Conservation (phyloP, 2,797 vertebrate genomes). For the Ptychadena robeensis region DNA sequence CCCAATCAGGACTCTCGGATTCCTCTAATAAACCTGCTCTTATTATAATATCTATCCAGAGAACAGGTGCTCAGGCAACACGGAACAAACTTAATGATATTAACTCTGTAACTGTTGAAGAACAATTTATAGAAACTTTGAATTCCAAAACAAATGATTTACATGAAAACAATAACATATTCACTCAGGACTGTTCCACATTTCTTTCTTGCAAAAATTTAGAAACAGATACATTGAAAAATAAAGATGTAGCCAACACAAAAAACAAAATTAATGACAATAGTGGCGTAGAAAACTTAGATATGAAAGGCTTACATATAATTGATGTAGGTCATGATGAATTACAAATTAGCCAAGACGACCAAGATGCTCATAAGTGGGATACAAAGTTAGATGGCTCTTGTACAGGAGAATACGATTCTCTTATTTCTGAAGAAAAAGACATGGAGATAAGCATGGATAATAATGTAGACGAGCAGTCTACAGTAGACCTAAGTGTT, state of each 20-base stretch:
- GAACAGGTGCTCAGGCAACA: conserved; percentile 65
- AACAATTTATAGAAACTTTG: not conserved
- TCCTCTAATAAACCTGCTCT: conserved; percentile 50
- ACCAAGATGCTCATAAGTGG: not conserved
- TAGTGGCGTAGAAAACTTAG: not conserved
- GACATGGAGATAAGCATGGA: not conserved
- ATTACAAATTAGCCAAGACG: conserved; percentile 3
- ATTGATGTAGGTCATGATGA: not conserved
- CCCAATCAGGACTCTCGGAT: not conserved
- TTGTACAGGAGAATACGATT: not conserved
- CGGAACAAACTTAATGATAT: conserved; percentile 32
- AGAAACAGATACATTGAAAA: not conserved
- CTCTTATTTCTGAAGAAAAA: not conserved
- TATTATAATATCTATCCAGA: conserved; percentile 65
- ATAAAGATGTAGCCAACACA: not conserved
- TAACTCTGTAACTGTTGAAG: not conserved
- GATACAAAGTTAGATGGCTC: not conserved
- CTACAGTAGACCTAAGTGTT: not conserved
- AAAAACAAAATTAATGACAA: conserved; percentile 1
- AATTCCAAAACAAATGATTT: not conserved
- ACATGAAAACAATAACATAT: not conserved
- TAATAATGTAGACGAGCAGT: not conserved
- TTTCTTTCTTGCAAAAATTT: not conserved
- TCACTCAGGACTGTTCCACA: not conserved
- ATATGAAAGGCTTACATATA: conserved; percentile 14